Conservation (phyloP, 35 echinoderm and acorn worm species). For the Anneissia japonica region DNA sequence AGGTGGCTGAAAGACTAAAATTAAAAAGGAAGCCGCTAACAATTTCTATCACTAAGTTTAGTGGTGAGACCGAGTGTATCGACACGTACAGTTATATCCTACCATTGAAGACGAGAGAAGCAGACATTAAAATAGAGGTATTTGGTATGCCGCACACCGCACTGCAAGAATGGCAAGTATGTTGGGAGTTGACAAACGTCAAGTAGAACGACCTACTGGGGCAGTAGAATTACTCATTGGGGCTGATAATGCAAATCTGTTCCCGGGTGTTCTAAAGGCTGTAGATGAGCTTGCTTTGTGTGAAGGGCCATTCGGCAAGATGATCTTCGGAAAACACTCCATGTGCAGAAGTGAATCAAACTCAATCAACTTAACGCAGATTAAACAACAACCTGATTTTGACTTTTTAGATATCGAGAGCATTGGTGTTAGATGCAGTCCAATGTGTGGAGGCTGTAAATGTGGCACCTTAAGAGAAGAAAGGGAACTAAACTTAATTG, state of each 20-base stretch:
- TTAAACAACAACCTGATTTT: slow-evolving; percentile 6
- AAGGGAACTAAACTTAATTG: slow-evolving; percentile 22
- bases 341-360: background rate
- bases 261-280: background rate
- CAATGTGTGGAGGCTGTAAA: slow-evolving; percentile 21
- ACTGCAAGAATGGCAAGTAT: slow-evolving; percentile 1
- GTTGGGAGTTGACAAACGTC: background rate
- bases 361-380: slow-evolving; percentile 4
- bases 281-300: slow-evolving; percentile 1
- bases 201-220: slow-evolving; percentile 14
- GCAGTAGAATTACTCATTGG: slow-evolving; percentile 36
- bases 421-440: slow-evolving; percentile 36
- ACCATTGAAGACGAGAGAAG: slow-evolving; percentile 6
- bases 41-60: slow-evolving; percentile 20
- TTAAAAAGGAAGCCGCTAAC: slow-evolving; percentile 9
- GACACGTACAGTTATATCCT: slow-evolving; percentile 12
- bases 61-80: slow-evolving; percentile 10
- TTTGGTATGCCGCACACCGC: slow-evolving; percentile 26
- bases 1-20: background rate
- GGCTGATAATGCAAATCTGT: slow-evolving; percentile 24
- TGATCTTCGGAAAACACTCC: background rate
- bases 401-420: slow-evolving; percentile 35
- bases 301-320: slow-evolving; percentile 22
- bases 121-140: background rate
- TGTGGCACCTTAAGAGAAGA: slow-evolving; percentile 52